Evolutionary conservation across 2,888 invertebrate species (phyloP).

Genomic region (Tromatobia lineatoria): DNA sequence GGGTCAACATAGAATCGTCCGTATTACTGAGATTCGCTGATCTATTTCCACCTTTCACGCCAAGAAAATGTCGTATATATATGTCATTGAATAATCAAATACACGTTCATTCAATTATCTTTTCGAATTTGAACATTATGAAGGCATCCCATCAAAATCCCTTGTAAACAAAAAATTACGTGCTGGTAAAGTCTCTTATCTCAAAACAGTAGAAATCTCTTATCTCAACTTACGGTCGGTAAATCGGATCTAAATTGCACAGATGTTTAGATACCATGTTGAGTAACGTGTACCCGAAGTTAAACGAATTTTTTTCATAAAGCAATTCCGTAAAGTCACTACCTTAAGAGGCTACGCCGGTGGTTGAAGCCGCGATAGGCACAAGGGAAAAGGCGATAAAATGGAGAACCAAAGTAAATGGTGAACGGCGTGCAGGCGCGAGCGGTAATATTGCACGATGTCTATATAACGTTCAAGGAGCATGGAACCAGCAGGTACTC

Average conservation of each 20-base stretch:
- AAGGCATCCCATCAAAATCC: too few species aligned
- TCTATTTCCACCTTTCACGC: slow-evolving; percentile 7
- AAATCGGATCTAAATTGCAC: too few species aligned
- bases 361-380: slow-evolving; percentile 37
- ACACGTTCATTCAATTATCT: background rate
- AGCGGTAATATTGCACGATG: slow-evolving; percentile 75
- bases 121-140: slow-evolving; percentile 12
- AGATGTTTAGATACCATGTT: too few species aligned
- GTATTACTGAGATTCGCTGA: slow-evolving; percentile 39
- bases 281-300: too few species aligned
- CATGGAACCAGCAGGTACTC: slow-evolving; percentile 19
- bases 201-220: too few species aligned
- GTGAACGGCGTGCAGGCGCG: slow-evolving; percentile 60
- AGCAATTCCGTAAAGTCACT: too few species aligned
- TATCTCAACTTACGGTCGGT: too few species aligned
- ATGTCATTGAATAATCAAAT: slow-evolving; percentile 24
- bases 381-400: slow-evolving; percentile 43
- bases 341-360: slow-evolving; percentile 18
- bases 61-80: slow-evolving; percentile 35
- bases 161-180: too few species aligned
- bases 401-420: slow-evolving; percentile 78
- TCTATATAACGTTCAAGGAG: slow-evolving; percentile 48
- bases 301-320: too few species aligned
- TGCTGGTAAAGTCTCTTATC: too few species aligned
- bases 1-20: slow-evolving; percentile 10